Evolutionary conservation across 2,888 invertebrate species (phyloP).

Genomic region (Oligia strigilis): DNA sequence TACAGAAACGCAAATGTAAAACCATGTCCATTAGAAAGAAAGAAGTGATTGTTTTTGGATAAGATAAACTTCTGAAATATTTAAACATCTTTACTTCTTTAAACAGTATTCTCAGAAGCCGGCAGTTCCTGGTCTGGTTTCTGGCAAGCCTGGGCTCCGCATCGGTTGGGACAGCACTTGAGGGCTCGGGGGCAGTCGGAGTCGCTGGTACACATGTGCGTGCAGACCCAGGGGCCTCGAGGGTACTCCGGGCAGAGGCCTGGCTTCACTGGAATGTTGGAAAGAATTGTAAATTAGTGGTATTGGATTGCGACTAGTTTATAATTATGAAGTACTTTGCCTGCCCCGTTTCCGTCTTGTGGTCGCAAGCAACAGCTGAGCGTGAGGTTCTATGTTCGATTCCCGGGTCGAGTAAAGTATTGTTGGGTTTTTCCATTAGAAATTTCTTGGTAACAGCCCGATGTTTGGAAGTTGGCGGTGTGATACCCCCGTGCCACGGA

Average conservation of each 20-base stretch:
- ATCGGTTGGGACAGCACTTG: conserved; percentile 91
- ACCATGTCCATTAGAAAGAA: background rate
- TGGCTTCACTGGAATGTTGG: conserved; percentile 83
- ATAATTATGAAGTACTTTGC: no score
- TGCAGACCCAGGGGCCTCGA: conserved; percentile 89
- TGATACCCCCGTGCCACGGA: no score
- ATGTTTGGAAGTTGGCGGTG: no score
- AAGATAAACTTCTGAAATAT: background rate
- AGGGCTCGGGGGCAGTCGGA: conserved; percentile 87
- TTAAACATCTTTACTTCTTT: conserved; percentile 32
- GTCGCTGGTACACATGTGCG: conserved; percentile 89
- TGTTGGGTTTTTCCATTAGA: no score
- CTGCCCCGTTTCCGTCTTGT: no score
- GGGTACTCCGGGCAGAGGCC: conserved; percentile 88
- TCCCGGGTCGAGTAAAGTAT: no score
- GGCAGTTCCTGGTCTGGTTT: conserved; percentile 75
- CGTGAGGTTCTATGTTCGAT: no score
- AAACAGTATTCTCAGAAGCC: conserved; percentile 20
- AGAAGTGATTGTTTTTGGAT: background rate
- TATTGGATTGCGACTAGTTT: no score
- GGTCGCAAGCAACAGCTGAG: no score
- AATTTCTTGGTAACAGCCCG: no score
- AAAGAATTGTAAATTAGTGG: background rate
- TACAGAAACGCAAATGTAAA: background rate
- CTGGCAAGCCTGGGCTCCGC: conserved; percentile 89